phyloP scores from a whole-genome alignment of 2,888 invertebrate genomes.

The Aleiodes testaceus region DNA sequence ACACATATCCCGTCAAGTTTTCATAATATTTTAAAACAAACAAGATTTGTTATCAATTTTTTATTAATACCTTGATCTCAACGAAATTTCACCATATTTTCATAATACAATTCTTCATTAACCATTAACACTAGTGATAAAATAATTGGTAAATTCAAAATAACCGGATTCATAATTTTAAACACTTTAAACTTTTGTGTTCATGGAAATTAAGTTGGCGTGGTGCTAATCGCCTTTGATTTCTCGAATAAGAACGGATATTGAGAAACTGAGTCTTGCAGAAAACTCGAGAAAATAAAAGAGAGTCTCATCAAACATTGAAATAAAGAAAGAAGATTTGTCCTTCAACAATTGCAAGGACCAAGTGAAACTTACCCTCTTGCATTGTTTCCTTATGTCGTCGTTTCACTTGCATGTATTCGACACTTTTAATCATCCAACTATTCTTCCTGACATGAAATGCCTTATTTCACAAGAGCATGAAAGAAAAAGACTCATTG shows the following conservation, averaged over 20 bases:
- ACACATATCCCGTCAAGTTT: no score
- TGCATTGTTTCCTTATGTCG: constrained; percentile 17
- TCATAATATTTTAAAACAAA: no score
- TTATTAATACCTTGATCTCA: no score
- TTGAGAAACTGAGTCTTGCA: constrained; percentile 55
- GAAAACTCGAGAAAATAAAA: constrained; percentile 4
- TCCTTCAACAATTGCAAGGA: constrained; percentile 4
- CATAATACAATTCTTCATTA: constrained; percentile 7
- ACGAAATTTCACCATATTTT: neutral
- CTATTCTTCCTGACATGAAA: constrained; percentile 12
- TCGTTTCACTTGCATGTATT: constrained; percentile 45
- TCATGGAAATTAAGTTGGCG: neutral
- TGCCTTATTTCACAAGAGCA: neutral
- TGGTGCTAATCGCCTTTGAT: constrained; percentile 59
- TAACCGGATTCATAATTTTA: constrained; percentile 6
- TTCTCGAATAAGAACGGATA: constrained; percentile 69
- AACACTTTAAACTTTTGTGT: neutral
- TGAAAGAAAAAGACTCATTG: constrained; percentile 16
- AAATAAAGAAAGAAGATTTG: constrained; percentile 1
- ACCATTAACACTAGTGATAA: constrained; percentile 8
- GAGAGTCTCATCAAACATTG: constrained; percentile 7
- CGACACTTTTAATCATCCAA: constrained; percentile 34
- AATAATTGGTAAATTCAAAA: constrained; percentile 13
- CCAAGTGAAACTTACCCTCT: constrained; percentile 45
- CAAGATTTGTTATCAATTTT: no score